phyloP scores from a whole-genome alignment of 92 coral and sea anemone genomes.

The Umimayanthus kanabou region DNA sequence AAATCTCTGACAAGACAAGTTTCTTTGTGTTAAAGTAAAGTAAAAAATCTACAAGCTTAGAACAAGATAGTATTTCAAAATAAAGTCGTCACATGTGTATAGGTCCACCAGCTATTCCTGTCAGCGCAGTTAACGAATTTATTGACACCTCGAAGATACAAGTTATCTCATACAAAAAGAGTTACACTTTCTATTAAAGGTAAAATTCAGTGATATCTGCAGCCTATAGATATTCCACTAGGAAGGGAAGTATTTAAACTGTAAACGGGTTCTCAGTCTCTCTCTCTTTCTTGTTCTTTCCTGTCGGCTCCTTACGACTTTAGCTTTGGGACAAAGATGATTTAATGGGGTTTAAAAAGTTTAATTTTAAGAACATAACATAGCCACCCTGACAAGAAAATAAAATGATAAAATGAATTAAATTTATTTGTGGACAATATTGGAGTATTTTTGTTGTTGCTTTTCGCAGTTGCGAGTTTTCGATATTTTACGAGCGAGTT shows the following conservation, averaged over 20 bases:
- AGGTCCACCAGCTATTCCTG: neutral
- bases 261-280: neutral
- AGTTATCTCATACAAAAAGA: constrained; percentile 13
- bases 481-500: neutral
- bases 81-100: neutral
- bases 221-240: neutral
- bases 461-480: neutral
- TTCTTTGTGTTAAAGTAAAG: constrained; percentile 14
- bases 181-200: neutral
- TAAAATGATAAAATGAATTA: neutral
- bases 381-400: neutral
- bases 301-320: neutral
- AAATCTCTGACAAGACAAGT: constrained; percentile 18
- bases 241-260: neutral
- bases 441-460: neutral
- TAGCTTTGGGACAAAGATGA: neutral
- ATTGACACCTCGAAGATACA: neutral
- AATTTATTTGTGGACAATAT: neutral
- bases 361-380: neutral
- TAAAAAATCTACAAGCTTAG: neutral
- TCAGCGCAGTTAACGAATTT: neutral
- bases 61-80: constrained; percentile 10
- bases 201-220: neutral
- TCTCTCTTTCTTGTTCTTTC: too few relatives aligned
- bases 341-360: neutral